A percentile compares a stretch with the other conserved stretches of the same genome.
These are phyloP conservation scores for Doryteuthis pealeii DNA, from an alignment of 1,140 invertebrate genomes.

Conservation along the genomic window DNA sequence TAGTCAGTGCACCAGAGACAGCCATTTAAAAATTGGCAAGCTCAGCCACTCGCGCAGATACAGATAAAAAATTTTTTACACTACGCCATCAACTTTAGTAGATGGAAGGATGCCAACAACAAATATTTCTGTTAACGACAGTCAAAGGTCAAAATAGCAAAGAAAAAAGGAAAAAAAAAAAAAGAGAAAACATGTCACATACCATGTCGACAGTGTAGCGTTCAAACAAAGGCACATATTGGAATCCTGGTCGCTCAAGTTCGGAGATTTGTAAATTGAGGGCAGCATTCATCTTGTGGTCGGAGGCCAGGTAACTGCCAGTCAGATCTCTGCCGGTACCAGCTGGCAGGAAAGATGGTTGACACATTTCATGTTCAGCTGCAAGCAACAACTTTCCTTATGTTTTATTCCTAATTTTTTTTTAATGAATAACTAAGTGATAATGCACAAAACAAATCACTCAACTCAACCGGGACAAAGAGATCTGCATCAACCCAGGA, in stretches of 20 bases:
- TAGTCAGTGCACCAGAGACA: no score
- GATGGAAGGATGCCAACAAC: no score
- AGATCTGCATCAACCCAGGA: no score
- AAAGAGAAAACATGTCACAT: slow-evolving; percentile 10
- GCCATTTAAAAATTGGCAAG: no score
- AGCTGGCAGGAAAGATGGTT: slow-evolving; percentile 15
- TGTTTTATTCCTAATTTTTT: background rate
- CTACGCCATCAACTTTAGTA: no score
- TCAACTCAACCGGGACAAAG: no score
- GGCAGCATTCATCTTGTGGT: slow-evolving; percentile 58
- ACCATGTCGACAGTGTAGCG: slow-evolving; percentile 30
- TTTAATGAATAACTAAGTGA: no score
- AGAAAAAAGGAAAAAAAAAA: background rate
- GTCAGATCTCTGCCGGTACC: slow-evolving; percentile 27
- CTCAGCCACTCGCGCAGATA: no score
- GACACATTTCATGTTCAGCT: slow-evolving; percentile 43
- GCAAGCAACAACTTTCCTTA: slow-evolving; percentile 14
- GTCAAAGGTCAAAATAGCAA: no score
- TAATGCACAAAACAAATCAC: no score
- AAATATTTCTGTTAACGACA: no score
- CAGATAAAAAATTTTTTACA: no score
- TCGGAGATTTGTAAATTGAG: slow-evolving; percentile 68
- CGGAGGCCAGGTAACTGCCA: slow-evolving; percentile 38
- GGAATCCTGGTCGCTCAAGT: slow-evolving; percentile 66
- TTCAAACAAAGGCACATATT: slow-evolving; percentile 61